A percentile compares a stretch with the other conserved stretches of the same genome.
Conservation (phyloP, 2,888 invertebrate species). For the Dascillus cervinus region DNA sequence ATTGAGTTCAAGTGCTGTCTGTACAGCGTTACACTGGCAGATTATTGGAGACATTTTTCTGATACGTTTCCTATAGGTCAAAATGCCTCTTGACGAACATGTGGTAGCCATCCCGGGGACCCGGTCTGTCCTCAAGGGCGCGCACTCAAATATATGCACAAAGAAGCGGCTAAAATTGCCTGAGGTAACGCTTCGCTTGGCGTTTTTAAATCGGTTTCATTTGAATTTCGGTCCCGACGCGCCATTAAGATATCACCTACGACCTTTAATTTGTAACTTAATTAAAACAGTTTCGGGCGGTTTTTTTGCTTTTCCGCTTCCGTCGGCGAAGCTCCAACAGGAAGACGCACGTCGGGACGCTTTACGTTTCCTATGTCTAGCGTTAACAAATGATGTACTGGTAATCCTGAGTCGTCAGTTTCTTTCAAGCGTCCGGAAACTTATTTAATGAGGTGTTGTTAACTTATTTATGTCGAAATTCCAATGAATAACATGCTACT, state of each 20-base stretch:
- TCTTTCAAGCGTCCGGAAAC: slow-evolving; percentile 11
- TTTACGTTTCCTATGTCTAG: slow-evolving; percentile 24
- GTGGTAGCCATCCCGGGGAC: too few species aligned
- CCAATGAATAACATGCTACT: too few species aligned
- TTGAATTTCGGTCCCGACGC: too few species aligned
- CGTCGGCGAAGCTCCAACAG: slow-evolving; percentile 21
- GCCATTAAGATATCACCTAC: slow-evolving; percentile 5
- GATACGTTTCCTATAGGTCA: too few species aligned
- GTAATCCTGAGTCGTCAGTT: slow-evolving; percentile 25
- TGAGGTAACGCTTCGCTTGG: too few species aligned
- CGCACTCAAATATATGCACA: too few species aligned
- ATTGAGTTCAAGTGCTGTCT: slow-evolving; percentile 13
- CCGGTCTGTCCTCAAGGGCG: too few species aligned
- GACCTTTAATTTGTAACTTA: slow-evolving; percentile 10
- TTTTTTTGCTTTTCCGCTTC: slow-evolving; percentile 13
- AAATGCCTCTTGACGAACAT: too few species aligned
- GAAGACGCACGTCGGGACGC: slow-evolving; percentile 24
- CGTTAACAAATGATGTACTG: slow-evolving; percentile 27
- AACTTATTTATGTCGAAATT: slow-evolving; percentile 19
- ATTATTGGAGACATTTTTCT: too few species aligned
- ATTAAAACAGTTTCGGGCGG: slow-evolving; percentile 12
- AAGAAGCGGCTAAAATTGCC: too few species aligned
- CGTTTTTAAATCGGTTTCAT: too few species aligned
- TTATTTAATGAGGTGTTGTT: slow-evolving; percentile 16
- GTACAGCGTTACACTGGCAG: too few species aligned